Evolutionary conservation across 2,888 invertebrate genomes (phyloP).

Genomic region (Polydesmus complanatus): DNA sequence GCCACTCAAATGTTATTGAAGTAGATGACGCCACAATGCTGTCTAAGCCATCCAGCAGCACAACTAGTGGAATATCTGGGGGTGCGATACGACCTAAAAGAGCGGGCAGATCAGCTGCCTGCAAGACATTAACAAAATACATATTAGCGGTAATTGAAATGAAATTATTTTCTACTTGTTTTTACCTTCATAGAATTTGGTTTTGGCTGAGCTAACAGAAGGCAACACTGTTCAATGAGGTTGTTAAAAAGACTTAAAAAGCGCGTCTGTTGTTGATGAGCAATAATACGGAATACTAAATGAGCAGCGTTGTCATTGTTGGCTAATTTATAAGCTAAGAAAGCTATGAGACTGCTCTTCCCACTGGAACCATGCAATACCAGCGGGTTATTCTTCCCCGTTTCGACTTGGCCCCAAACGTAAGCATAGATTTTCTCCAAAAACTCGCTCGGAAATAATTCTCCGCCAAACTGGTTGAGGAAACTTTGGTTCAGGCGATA

Average conservation of each 20-base stretch:
- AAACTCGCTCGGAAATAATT: slow-evolving; percentile 28
- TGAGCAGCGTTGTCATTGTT: slow-evolving; percentile 29
- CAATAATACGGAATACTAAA: slow-evolving; percentile 40
- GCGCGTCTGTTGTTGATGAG: slow-evolving; percentile 30
- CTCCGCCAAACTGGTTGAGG: slow-evolving; percentile 51
- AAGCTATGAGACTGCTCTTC: slow-evolving; percentile 63
- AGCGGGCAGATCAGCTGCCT: slow-evolving; percentile 38
- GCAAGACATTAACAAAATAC: not conserved
- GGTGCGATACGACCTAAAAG: slow-evolving; percentile 42
- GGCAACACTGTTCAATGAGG: slow-evolving; percentile 45
- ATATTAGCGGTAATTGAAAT: not conserved
- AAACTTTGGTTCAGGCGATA: slow-evolving; percentile 55
- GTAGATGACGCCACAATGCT: slow-evolving; percentile 32
- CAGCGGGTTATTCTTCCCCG: slow-evolving; percentile 38
- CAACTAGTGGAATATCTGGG: slow-evolving; percentile 36
- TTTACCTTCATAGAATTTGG: slow-evolving; percentile 15
- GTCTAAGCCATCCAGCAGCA: slow-evolving; percentile 64
- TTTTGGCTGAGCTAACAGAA: slow-evolving; percentile 39
- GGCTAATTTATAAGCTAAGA: slow-evolving; percentile 41
- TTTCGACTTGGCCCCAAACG: slow-evolving; percentile 17
- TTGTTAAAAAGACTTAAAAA: slow-evolving; percentile 39
- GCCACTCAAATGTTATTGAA: slow-evolving; percentile 50
- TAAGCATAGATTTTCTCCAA: not conserved
- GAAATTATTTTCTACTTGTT: slow-evolving; percentile 8
- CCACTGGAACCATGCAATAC: slow-evolving; percentile 65